A percentile compares a stretch with the other conserved stretches of the same genome.
These are phyloP conservation scores for Xylocampa areola DNA, from an alignment of 2,888 invertebrate species.

Conservation along the genomic window DNA sequence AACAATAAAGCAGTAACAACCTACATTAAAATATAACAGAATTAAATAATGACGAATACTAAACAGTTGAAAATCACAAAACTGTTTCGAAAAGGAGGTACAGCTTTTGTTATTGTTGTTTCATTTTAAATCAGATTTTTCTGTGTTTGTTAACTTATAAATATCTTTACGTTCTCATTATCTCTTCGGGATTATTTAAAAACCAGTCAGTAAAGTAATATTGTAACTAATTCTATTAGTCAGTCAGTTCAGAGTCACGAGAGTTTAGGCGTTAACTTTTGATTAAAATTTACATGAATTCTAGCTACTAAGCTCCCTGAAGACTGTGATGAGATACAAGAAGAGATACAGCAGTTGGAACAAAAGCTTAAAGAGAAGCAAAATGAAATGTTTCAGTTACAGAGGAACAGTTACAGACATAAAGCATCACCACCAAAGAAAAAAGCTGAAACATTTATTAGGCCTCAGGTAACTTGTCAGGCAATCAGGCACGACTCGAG, in stretches of 20 bases:
- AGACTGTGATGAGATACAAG: slow-evolving; percentile 72
- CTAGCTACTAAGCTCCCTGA: slow-evolving; percentile 65
- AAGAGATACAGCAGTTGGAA: slow-evolving; percentile 73
- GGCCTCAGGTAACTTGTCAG: slow-evolving; percentile 73
- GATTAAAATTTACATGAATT: slow-evolving; percentile 9
- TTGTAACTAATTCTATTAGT: too few species aligned
- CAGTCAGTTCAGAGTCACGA: too few species aligned
- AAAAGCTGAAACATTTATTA: slow-evolving; percentile 67
- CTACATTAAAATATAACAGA: background rate
- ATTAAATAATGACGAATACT: slow-evolving; percentile 62
- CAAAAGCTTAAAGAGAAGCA: slow-evolving; percentile 71
- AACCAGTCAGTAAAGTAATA: too few species aligned
- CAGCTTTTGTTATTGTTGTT: slow-evolving; percentile 20
- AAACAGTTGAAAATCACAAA: slow-evolving; percentile 80
- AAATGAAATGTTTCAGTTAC: slow-evolving; percentile 75
- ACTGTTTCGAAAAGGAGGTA: slow-evolving; percentile 74
- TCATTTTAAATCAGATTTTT: too few species aligned
- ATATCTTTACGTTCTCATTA: too few species aligned
- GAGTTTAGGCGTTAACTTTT: background rate
- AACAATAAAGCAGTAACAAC: background rate
- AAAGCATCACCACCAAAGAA: slow-evolving; percentile 63
- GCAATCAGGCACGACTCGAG: too few species aligned
- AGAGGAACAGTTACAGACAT: slow-evolving; percentile 68
- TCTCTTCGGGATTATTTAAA: background rate
- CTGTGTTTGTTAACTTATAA: too few species aligned